Conservation (phyloP, 2,797 vertebrate species). For the Pyrocephalus nanus region DNA sequence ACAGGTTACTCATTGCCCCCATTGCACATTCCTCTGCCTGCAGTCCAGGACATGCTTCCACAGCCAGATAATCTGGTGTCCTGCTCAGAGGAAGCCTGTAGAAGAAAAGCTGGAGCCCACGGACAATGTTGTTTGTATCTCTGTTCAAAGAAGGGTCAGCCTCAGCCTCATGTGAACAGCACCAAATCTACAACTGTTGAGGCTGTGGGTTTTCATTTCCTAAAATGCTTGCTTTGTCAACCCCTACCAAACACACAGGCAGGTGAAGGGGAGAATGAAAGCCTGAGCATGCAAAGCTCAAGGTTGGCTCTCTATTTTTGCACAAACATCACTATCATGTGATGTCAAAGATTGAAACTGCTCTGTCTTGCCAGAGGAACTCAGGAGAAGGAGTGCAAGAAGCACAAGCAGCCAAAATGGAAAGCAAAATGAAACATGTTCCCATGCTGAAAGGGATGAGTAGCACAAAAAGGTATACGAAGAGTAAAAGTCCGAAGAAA, state of each 20-base stretch:
- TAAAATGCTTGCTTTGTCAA: not conserved
- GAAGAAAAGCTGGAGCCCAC: accelerated
- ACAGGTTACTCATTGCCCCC: not conserved
- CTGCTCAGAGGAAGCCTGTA: not conserved
- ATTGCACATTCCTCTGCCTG: not conserved
- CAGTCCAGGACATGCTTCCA: not conserved
- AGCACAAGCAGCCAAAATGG: not conserved
- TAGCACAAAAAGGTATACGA: not conserved
- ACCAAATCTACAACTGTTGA: not conserved
- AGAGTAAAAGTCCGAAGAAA: not conserved
- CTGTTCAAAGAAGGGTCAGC: not conserved
- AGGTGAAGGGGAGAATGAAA: not conserved
- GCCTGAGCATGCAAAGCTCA: not conserved
- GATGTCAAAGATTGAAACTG: not conserved
- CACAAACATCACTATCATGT: not conserved
- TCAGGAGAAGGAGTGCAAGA: not conserved
- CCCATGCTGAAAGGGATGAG: not conserved
- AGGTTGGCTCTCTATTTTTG: not conserved
- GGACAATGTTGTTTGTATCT: not conserved
- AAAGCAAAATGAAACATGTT: not conserved
- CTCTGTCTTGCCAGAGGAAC: not conserved
- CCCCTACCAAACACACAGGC: accelerated
- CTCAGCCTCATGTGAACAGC: not conserved
- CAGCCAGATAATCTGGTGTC: not conserved
- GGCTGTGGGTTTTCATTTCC: not conserved